Conservation (phyloP, 2,113 vertebrate genomes). For the Equus przewalskii region DNA sequence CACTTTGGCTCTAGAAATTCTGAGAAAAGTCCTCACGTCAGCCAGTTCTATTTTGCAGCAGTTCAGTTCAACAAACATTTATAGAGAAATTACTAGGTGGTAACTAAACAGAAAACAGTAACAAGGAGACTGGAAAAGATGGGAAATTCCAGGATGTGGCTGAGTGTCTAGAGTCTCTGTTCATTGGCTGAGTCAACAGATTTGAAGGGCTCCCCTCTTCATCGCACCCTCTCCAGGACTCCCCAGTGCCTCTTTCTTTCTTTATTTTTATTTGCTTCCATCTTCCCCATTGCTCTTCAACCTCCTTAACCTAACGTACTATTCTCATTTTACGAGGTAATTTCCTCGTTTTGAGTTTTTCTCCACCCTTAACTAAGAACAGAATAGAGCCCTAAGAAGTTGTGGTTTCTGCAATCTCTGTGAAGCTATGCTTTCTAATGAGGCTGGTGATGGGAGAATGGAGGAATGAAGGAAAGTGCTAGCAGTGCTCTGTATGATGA, state of each 20-base stretch:
- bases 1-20: slow-evolving; percentile 9
- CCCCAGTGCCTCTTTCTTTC: neutral
- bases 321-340: neutral
- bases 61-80: neutral
- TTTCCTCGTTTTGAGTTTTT: neutral
- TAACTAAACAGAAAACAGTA: neutral
- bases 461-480: neutral
- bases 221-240: neutral
- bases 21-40: neutral
- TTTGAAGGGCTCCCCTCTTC: neutral
- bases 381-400: neutral
- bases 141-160: neutral
- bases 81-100: neutral
- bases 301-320: neutral
- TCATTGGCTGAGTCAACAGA: neutral
- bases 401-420: neutral
- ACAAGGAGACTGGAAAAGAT: neutral
- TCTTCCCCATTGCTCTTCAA: neutral
- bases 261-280: neutral
- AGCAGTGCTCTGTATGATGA: neutral
- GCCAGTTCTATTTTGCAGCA: slow-evolving; percentile 26
- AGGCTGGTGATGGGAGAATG: neutral
- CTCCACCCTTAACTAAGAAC: neutral
- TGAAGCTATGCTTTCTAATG: neutral
- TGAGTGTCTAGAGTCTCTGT: neutral